Evolutionary conservation across 2,797 vertebrate species (phyloP).

Genomic region (Thaleichthys pacificus): DNA sequence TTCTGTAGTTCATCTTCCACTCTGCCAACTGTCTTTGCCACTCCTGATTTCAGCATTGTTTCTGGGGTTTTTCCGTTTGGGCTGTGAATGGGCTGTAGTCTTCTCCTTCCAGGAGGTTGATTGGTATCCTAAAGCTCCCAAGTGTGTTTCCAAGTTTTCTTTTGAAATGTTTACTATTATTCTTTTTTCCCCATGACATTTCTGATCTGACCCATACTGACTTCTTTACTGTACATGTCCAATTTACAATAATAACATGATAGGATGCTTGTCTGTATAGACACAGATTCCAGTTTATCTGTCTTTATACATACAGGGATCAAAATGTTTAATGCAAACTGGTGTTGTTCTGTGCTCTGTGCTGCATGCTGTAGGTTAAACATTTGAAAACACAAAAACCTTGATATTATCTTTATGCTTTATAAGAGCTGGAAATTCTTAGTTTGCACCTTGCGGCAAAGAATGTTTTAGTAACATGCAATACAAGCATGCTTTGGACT

Average conservation of each 20-base stretch:
- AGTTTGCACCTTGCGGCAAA: too few species aligned
- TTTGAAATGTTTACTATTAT: constrained; percentile 14
- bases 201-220: background rate
- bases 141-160: background rate
- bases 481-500: too few species aligned
- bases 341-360: constrained; percentile 36
- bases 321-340: background rate
- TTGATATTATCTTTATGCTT: too few species aligned
- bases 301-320: background rate
- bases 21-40: background rate
- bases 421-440: too few species aligned
- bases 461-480: too few species aligned
- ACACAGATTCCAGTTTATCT: background rate
- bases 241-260: background rate
- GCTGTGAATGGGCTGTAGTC: background rate
- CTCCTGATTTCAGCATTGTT: background rate
- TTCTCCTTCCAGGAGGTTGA: background rate
- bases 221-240: background rate
- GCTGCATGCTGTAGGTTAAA: constrained; percentile 49
- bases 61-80: background rate
- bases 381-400: too few species aligned
- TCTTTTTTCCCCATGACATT: background rate
- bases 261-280: background rate
- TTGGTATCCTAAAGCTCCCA: too few species aligned
- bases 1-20: background rate